Percentiles rank a stretch among this genome's conserved stretches.
Evolutionary conservation across 2,888 invertebrate genomes (phyloP).

Genomic region (Chymomyza amoena): DNA sequence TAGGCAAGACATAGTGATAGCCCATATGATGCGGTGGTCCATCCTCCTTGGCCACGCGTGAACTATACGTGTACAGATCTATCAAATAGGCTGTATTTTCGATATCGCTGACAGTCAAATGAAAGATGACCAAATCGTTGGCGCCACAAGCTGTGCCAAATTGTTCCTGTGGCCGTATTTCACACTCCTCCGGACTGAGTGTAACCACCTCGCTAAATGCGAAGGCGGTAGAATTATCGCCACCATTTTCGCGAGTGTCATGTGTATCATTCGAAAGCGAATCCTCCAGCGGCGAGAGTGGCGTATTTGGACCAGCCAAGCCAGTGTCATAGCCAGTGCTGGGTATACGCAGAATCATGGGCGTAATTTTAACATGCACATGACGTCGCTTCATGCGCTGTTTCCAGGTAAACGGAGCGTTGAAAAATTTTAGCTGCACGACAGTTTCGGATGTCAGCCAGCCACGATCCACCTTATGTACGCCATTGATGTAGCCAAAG

Average conservation of each 20-base stretch:
- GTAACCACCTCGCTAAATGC: slow-evolving; percentile 84
- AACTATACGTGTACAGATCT: slow-evolving; percentile 89
- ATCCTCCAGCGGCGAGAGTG: slow-evolving; percentile 80
- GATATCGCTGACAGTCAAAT: slow-evolving; percentile 86
- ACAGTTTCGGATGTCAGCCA: slow-evolving; percentile 92
- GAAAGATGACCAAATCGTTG: slow-evolving; percentile 88
- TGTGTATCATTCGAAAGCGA: slow-evolving; percentile 82
- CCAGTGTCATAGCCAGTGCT: slow-evolving; percentile 66
- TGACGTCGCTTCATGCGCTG: slow-evolving; percentile 84
- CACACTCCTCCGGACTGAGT: slow-evolving; percentile 84
- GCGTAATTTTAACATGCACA: slow-evolving; percentile 87
- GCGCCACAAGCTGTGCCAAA: slow-evolving; percentile 88
- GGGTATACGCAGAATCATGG: slow-evolving; percentile 83
- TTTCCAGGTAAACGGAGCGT: slow-evolving; percentile 88
- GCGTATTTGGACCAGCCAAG: slow-evolving; percentile 16
- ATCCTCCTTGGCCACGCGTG: slow-evolving; percentile 81
- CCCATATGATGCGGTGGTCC: slow-evolving; percentile 92
- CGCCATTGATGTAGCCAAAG: slow-evolving; percentile 83
- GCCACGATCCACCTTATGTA: slow-evolving; percentile 85
- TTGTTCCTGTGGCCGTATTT: slow-evolving; percentile 86
- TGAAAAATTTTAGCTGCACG: slow-evolving; percentile 90
- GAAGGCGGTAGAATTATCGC: slow-evolving; percentile 77
- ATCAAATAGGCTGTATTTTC: slow-evolving; percentile 89
- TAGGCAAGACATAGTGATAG: slow-evolving; percentile 93
- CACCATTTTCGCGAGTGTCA: slow-evolving; percentile 81